A percentile compares a stretch with the other conserved stretches of the same genome.
Evolutionary conservation across 2,113 vertebrate species (phyloP).

Genomic region (Ictalurus punctatus): DNA sequence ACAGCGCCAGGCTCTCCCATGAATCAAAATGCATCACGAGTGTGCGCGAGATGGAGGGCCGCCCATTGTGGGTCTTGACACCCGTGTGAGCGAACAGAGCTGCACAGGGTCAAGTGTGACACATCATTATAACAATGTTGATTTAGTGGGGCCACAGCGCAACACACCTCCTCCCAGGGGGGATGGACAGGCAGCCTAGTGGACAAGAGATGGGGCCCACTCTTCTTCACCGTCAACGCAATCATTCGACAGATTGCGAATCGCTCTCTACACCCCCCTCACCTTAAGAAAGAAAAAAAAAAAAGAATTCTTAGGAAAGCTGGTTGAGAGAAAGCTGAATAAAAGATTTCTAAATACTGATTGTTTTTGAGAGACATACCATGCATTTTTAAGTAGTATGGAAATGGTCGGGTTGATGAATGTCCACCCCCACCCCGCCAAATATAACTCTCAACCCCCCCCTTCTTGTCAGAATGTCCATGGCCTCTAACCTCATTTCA

Average conservation of each 20-base stretch:
- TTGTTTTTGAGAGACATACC: background rate
- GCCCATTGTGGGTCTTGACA: slow-evolving; percentile 84
- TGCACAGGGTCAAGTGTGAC: slow-evolving; percentile 87
- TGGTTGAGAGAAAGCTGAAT: background rate
- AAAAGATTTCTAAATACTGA: background rate
- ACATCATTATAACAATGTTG: slow-evolving; percentile 87
- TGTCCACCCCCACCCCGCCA: background rate
- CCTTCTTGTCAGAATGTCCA: slow-evolving; percentile 62
- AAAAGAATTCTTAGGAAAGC: background rate
- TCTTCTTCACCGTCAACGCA: slow-evolving; percentile 63
- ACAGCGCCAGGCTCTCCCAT: slow-evolving; percentile 82
- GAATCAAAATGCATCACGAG: slow-evolving; percentile 90
- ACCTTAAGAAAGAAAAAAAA: background rate
- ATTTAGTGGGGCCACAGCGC: slow-evolving; percentile 81
- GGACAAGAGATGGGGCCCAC: slow-evolving; percentile 68
- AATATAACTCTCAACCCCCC: slow-evolving; percentile 21
- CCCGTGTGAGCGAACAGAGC: slow-evolving; percentile 77
- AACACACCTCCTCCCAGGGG: slow-evolving; percentile 77
- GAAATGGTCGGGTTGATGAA: slow-evolving; percentile 1
- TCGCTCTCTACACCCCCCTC: slow-evolving; percentile 49
- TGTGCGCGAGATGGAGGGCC: slow-evolving; percentile 81
- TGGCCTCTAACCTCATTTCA: slow-evolving; percentile 67
- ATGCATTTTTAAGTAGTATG: background rate
- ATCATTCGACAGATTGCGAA: slow-evolving; percentile 72
- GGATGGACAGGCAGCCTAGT: slow-evolving; percentile 60